Evolutionary conservation across 2,888 invertebrate genomes (phyloP), one percentile per base, ranked within the genome.

Genomic region (Disparrhopalites patrizii): DNA sequence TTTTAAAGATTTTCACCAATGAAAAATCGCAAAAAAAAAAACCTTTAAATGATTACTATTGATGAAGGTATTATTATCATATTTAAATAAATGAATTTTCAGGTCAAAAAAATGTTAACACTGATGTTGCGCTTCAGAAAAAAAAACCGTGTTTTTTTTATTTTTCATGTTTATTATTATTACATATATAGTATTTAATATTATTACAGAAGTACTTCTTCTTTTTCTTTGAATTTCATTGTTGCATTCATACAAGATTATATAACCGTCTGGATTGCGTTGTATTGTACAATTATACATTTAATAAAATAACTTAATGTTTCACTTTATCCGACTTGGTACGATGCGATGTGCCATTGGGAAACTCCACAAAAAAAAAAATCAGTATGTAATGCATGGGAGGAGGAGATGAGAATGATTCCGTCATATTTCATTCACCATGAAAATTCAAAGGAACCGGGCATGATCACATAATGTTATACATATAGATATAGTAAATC

Each of bases 11-110:
- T 61, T 61, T 47, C 61, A n/a, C n/a, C n/a, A n/a, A n/a, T n/a
- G n/a, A 61, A 61, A 50, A 47, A 31, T 61, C 61, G 61, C 61
- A 61, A 61, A 47, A 40, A 61, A 51, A 28, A 43, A 28, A 23
- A 47, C 31, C 33, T 33, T 43, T 43, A 40, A 58, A 58, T 61
- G n/a, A n/a, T n/a, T n/a, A n/a, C n/a, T n/a, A n/a, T n/a, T n/a
- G n/a, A n/a, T n/a, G n/a, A n/a, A n/a, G n/a, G n/a, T n/a, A n/a
- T n/a, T n/a, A n/a, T n/a, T n/a, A n/a, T n/a, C n/a, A n/a, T n/a
- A n/a, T n/a, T n/a, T n/a, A 50, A 61, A 61, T 61, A 61, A 61
- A 61, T 61, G 30, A 31, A 61, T 61, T 61, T 54, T 61, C 25
- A 61, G 51, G 61, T 51, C n/a, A n/a, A n/a, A n/a, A 61, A 50